A percentile compares a stretch with the other conserved stretches of the same genome.
Evolutionary conservation across 2,113 vertebrate species (phyloP).

Genomic region (Emydura subglobosa): DNA sequence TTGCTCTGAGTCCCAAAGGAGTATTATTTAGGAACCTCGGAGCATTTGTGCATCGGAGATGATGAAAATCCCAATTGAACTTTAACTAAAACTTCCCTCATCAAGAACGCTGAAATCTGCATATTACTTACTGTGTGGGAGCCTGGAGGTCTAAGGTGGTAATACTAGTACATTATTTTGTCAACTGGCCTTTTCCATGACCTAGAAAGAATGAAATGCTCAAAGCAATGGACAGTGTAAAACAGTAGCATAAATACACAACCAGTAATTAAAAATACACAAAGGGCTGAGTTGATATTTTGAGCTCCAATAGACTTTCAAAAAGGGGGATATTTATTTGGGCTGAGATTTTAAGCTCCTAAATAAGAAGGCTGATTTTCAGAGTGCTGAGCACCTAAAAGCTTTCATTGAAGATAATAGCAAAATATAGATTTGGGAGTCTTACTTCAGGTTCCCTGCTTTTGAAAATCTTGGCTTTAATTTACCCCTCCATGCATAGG

Average conservation of each 20-base stretch:
- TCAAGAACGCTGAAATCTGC: neutral
- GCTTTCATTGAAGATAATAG: neutral
- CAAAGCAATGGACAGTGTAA: neutral
- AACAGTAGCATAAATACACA: neutral
- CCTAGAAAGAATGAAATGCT: neutral
- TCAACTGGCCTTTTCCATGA: neutral
- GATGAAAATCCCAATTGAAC: neutral
- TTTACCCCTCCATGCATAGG: neutral
- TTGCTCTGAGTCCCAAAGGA: neutral
- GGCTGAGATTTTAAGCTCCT: neutral
- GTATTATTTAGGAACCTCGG: neutral
- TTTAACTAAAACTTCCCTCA: neutral
- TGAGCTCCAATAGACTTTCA: neutral
- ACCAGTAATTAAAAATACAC: neutral
- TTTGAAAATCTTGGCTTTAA: neutral
- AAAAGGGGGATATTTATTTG: neutral
- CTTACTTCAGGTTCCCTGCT: neutral
- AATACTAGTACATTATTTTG: neutral
- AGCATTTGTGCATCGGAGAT: neutral
- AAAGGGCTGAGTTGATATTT: neutral
- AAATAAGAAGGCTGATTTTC: neutral
- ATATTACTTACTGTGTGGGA: neutral
- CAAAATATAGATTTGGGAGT: neutral
- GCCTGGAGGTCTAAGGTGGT: neutral
- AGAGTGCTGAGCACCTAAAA: neutral